Conservation (phyloP, 2,888 invertebrate species). For the Lapara coniferarum region DNA sequence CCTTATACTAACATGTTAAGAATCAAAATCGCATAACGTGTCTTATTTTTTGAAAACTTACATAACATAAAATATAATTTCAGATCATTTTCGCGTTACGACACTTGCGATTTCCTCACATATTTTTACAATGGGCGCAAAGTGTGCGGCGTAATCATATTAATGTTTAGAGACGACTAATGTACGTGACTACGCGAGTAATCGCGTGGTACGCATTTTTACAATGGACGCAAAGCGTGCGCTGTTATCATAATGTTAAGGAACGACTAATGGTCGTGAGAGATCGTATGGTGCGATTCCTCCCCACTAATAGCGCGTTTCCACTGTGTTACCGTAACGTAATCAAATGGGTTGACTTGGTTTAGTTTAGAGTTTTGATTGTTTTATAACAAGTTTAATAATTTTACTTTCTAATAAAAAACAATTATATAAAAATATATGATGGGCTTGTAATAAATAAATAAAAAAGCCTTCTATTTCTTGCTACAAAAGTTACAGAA, state of each 20-base stretch:
- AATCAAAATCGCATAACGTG: not conserved
- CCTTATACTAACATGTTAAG: not conserved
- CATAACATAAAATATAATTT: not conserved
- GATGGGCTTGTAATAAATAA: too few relatives aligned
- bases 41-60: not conserved
- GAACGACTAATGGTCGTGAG: slow-evolving; percentile 28
- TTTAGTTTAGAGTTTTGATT: too few relatives aligned
- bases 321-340: not conserved
- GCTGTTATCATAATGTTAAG: slow-evolving; percentile 26
- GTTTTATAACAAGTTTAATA: too few relatives aligned
- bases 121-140: slow-evolving; percentile 21
- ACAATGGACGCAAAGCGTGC: slow-evolving; percentile 18
- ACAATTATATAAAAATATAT: too few relatives aligned
- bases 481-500: too few relatives aligned
- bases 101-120: not conserved
- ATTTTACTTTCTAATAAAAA: too few relatives aligned
- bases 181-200: too few relatives aligned
- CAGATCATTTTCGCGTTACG: not conserved
- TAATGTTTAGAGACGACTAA: slow-evolving; percentile 28
- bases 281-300: slow-evolving; percentile 34
- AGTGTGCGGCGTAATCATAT: slow-evolving; percentile 23
- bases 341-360: too few relatives aligned
- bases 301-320: slow-evolving; percentile 26
- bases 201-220: too few relatives aligned
- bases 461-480: too few relatives aligned